Base-by-base conservation (phyloP, 2,113 vertebrate species). In the Xenus cinereus region DNA sequence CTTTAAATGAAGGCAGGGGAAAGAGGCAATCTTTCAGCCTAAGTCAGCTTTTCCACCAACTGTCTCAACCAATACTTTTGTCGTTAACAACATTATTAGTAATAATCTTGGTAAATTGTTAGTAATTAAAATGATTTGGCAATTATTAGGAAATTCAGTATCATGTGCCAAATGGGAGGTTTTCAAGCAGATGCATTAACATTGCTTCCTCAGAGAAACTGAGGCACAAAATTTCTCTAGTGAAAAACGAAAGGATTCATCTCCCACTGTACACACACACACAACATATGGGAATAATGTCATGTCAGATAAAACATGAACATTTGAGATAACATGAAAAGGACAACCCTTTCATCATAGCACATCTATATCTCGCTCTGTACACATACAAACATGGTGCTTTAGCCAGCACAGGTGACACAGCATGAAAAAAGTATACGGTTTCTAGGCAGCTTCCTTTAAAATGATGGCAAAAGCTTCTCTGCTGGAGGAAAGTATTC, bases 401-500 rank as follows among this genome's bases (percentile, higher is more conserved):
- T 78, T 89, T 90, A 90, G 84, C 53, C 15, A 90, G 80, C 76
- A 76, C 64, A 87, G 88, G 90, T 81, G 72, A 92, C 39, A 48
- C 0, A 11, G 45, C 63, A 79, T 86, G 86, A 83, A 94, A 77
- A 45, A 8, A 74, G 54, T 1, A 1, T 32, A 74, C 0, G 0
- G 72, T 90, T 94, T 94, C 83, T 59, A 95, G 56, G 88, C 79
- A 94, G 74, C 83, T 88, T 77, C 37, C 63, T 78, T 74, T 53
- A 89, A 96, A 74, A 90, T 4, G 18, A 77, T 37, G 67, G 75
- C 41, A 91, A 83, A 86, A 90, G 51, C 50, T 88, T 69, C 33
- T 74, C 46, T 94, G 60, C 72, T 57, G 48, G 37, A 72, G 63
- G 35, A 88, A 71, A 74, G 43, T 59, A 81, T 76, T 93, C 32